phyloP scores from a whole-genome alignment of 2,888 invertebrate species.

The Hydriomena furcata region DNA sequence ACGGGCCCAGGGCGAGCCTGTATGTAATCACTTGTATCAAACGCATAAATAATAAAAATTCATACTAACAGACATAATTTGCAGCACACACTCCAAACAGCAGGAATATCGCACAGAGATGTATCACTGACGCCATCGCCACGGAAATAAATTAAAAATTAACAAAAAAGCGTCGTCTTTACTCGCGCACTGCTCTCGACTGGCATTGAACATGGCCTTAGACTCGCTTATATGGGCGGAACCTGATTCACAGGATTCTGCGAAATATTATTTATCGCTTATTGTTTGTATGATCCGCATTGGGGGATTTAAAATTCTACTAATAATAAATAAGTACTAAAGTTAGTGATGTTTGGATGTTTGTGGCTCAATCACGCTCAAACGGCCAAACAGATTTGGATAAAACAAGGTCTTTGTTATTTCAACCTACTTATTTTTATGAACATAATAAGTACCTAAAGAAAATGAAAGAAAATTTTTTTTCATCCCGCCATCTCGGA shows the following conservation, averaged over 20 bases:
- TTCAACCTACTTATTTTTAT: too few species aligned
- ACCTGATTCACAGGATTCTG: constrained; percentile 54
- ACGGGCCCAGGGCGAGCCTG: too few species aligned
- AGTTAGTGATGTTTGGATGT: too few species aligned
- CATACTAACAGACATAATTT: constrained; percentile 65
- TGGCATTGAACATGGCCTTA: constrained; percentile 73
- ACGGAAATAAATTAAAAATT: constrained; percentile 47
- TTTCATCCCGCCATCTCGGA: too few species aligned
- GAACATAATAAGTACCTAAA: too few species aligned
- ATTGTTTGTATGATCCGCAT: constrained; percentile 11
- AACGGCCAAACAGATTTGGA: too few species aligned
- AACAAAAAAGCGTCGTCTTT: constrained; percentile 49
- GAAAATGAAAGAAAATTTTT: too few species aligned
- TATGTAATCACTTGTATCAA: too few species aligned
- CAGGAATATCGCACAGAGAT: constrained; percentile 75
- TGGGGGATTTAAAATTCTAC: constrained; percentile 5
- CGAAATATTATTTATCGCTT: constrained; percentile 44
- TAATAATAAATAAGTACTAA: too few species aligned
- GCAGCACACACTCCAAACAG: constrained; percentile 62
- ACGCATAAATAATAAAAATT: constrained; percentile 3
- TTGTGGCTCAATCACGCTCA: too few species aligned
- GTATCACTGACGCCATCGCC: constrained; percentile 73
- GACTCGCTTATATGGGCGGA: constrained; percentile 65
- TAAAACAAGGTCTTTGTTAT: too few species aligned
- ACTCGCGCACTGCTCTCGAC: constrained; percentile 59